Evolutionary conservation across 2,113 vertebrate species (phyloP).

Genomic region (Arothron firmamentum): DNA sequence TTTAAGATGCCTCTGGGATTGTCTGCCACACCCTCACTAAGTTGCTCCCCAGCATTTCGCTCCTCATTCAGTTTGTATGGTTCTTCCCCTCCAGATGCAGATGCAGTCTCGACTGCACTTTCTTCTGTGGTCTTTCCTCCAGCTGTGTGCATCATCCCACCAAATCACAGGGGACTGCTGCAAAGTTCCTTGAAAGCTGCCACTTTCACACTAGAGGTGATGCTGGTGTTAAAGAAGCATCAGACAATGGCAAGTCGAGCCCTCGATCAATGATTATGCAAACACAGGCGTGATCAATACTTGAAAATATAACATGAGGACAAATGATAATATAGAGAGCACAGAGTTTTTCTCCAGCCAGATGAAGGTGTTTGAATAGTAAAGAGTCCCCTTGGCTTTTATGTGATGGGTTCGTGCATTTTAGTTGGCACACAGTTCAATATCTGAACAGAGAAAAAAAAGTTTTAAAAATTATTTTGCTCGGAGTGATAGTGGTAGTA

Average conservation of each 20-base stretch:
- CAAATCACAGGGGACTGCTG: conserved; percentile 12
- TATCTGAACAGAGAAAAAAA: conserved; percentile 85
- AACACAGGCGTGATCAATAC: conserved; percentile 50
- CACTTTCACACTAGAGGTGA: conserved; percentile 37
- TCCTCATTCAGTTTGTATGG: too few relatives aligned
- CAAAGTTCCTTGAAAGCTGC: conserved; percentile 40
- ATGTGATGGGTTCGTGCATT: conserved; percentile 58
- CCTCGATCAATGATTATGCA: conserved; percentile 65
- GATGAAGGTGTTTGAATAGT: conserved; percentile 53
- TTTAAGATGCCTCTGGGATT: too few relatives aligned
- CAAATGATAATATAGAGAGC: conserved; percentile 42
- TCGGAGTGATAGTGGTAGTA: conserved; percentile 91
- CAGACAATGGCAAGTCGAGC: conserved; percentile 41
- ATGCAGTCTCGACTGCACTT: conserved; percentile 5
- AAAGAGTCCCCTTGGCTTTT: conserved; percentile 53
- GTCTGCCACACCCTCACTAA: too few relatives aligned
- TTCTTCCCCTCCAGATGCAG: neutral
- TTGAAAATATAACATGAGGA: conserved; percentile 56
- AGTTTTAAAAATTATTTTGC: conserved; percentile 99
- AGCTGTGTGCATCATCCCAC: conserved; percentile 11
- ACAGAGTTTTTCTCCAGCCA: conserved; percentile 23
- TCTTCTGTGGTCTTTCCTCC: conserved; percentile 23
- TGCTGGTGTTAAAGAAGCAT: conserved; percentile 49
- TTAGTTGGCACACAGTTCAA: conserved; percentile 86
- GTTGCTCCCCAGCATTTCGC: too few relatives aligned